A percentile compares a stretch with the other conserved stretches of the same genome.
phyloP scores from a whole-genome alignment of 2,113 vertebrate species.

The Boulengeromyrus knoepffleri region DNA sequence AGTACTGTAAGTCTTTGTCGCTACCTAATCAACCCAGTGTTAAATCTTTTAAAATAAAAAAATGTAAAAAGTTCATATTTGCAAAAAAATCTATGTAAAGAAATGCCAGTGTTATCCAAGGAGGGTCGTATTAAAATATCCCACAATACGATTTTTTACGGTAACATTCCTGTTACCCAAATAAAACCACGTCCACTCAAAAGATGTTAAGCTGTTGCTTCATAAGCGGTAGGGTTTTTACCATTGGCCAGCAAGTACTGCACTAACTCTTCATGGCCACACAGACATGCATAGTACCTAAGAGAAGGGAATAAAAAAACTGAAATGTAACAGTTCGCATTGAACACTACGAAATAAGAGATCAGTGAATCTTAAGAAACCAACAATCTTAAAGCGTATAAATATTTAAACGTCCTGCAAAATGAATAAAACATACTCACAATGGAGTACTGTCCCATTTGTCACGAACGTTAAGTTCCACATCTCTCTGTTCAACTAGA shows the following conservation, averaged over 20 bases:
- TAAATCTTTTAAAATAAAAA: not conserved
- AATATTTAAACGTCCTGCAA: not conserved
- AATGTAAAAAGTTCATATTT: not conserved
- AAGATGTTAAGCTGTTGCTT: not conserved
- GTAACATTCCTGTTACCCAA: not conserved
- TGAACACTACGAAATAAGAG: not conserved
- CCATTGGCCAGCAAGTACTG: conserved; percentile 87
- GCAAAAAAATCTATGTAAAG: not conserved
- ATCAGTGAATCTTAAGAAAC: not conserved
- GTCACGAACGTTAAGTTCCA: conserved; percentile 92
- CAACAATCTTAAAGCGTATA: not conserved
- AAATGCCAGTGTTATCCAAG: not conserved
- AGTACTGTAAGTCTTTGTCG: not conserved
- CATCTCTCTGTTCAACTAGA: conserved; percentile 90
- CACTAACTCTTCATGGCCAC: conserved; percentile 91
- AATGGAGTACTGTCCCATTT: conserved; percentile 96
- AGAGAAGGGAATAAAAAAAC: not conserved
- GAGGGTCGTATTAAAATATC: not conserved
- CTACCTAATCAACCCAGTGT: not conserved
- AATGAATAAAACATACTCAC: conserved; percentile 65
- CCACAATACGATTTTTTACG: not conserved
- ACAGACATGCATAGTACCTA: conserved; percentile 94
- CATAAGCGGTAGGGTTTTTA: conserved; percentile 49
- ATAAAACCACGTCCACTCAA: not conserved
- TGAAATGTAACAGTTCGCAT: not conserved